Evolutionary conservation across 1,140 invertebrate genomes (phyloP).

Genomic region (Ditylenchus dipsaci): DNA sequence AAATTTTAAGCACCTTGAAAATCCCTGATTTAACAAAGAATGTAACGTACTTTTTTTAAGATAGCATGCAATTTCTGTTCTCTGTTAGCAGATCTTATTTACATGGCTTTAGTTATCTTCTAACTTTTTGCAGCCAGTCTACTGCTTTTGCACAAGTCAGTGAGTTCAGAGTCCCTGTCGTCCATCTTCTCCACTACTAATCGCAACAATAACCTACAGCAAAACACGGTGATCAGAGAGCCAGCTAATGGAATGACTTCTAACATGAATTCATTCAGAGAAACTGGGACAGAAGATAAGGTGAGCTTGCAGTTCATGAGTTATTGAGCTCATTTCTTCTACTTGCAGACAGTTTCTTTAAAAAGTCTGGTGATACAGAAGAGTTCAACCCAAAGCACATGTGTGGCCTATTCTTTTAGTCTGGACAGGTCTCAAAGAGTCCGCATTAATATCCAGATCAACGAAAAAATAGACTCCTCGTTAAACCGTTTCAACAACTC

Average conservation of each 20-base stretch:
- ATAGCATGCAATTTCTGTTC: too few relatives aligned
- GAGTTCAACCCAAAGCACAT: constrained; percentile 21
- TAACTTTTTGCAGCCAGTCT: neutral
- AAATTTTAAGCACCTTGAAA: too few relatives aligned
- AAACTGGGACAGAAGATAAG: constrained; percentile 29
- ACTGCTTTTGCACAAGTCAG: neutral
- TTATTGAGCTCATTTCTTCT: neutral
- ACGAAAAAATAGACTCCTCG: constrained; percentile 39
- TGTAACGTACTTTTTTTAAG: too few relatives aligned
- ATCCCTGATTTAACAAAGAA: too few relatives aligned
- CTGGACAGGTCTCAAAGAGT: constrained; percentile 25
- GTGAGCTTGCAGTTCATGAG: neutral
- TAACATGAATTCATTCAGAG: constrained; percentile 19
- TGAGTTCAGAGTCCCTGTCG: constrained; percentile 37
- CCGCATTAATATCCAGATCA: constrained; percentile 27
- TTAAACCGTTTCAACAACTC: constrained; percentile 39
- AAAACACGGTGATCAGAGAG: neutral
- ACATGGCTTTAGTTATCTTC: too few relatives aligned
- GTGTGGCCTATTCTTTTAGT: constrained; percentile 38
- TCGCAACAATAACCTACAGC: neutral
- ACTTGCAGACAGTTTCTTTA: constrained; percentile 18
- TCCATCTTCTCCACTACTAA: constrained; percentile 40
- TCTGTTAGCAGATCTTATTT: too few relatives aligned
- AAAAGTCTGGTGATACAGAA: constrained; percentile 39
- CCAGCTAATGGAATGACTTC: constrained; percentile 6